phyloP scores from a whole-genome alignment of 2,113 vertebrate species.

The Scomber japonicus region DNA sequence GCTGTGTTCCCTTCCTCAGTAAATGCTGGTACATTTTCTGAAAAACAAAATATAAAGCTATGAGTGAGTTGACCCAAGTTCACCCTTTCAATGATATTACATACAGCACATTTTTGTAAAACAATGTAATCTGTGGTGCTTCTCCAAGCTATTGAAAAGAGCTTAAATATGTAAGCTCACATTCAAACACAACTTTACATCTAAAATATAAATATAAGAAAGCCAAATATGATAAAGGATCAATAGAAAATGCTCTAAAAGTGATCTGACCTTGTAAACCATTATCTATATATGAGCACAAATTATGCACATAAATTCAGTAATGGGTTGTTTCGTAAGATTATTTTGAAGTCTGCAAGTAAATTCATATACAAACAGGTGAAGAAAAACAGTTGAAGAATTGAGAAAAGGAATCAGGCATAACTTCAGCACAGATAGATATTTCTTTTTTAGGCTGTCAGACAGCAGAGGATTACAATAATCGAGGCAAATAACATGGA shows the following conservation, averaged over 20 bases:
- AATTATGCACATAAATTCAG: not conserved
- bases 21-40: slow-evolving; percentile 75
- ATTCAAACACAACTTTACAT: not conserved
- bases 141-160: not conserved
- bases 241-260: not conserved
- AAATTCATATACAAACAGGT: not conserved
- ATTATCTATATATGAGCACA: too few species aligned
- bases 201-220: not conserved
- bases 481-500: not conserved
- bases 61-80: not conserved
- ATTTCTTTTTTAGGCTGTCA: not conserved
- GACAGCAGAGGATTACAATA: not conserved
- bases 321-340: too few species aligned
- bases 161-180: not conserved
- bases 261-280: not conserved
- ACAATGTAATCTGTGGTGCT: not conserved
- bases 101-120: not conserved
- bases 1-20: slow-evolving; percentile 59
- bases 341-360: too few species aligned
- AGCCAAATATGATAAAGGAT: not conserved
- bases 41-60: slow-evolving; percentile 20
- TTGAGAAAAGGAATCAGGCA: not conserved
- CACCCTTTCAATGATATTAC: not conserved
- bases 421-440: not conserved
- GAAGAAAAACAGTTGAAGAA: not conserved